These are phyloP conservation scores for Caranx melampygus DNA, from an alignment of 2,113 vertebrate species.

Conservation along the genomic window DNA sequence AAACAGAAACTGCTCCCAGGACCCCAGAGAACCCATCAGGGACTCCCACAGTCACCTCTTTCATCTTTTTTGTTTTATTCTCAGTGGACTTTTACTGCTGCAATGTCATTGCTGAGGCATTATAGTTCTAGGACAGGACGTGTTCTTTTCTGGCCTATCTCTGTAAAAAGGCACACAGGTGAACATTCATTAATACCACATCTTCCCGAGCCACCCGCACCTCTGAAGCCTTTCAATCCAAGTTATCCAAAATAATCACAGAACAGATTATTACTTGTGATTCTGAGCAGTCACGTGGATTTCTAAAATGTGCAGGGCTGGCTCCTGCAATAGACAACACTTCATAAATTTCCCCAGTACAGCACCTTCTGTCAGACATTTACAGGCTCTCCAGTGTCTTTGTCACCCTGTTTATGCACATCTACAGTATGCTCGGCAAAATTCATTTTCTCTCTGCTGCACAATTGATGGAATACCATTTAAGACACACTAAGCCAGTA, in stretches of 20 bases:
- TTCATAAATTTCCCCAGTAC: conserved; percentile 61
- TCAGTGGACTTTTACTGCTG: conserved; percentile 34
- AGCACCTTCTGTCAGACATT: conserved; percentile 63
- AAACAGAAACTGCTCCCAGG: conserved; percentile 33
- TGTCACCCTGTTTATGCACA: conserved; percentile 63
- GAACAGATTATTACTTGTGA: conserved; percentile 14
- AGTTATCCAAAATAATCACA: conserved; percentile 31
- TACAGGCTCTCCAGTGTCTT: conserved; percentile 58
- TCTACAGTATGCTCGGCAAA: conserved; percentile 52
- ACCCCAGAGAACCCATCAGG: background rate
- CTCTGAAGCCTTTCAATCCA: conserved; percentile 5
- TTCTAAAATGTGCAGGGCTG: conserved; percentile 56
- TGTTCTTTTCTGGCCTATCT: conserved; percentile 23
- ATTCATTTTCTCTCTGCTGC: conserved; percentile 59
- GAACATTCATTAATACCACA: conserved; percentile 46
- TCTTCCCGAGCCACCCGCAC: background rate
- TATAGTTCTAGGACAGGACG: conserved; percentile 24
- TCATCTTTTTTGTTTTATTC: conserved; percentile 50
- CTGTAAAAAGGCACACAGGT: conserved; percentile 9
- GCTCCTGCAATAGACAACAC: conserved; percentile 46
- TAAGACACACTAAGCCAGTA: conserved; percentile 57
- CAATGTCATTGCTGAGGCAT: conserved; percentile 15
- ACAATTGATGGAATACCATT: conserved; percentile 58
- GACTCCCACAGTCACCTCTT: conserved; percentile 40
- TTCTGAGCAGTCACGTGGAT: conserved; percentile 37